These are phyloP conservation scores for Aspidiotus destructor DNA, from an alignment of 2,888 invertebrate species.

Conservation along the genomic window DNA sequence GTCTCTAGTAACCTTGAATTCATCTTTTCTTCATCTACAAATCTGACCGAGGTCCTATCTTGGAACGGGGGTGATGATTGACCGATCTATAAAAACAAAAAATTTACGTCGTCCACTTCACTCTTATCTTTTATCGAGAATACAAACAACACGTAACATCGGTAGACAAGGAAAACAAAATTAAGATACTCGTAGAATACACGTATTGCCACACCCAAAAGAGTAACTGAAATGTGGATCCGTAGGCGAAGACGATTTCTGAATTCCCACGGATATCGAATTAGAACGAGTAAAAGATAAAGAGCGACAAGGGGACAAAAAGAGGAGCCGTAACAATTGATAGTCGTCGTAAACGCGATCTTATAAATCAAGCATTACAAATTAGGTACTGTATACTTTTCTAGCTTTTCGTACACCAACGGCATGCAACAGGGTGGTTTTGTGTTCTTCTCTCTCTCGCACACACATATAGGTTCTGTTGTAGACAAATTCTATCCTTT, in stretches of 20 bases:
- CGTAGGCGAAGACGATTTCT: background rate
- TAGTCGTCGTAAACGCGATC: constrained; percentile 28
- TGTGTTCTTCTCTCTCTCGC: constrained; percentile 9
- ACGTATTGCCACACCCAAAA: constrained; percentile 1
- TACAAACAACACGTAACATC: background rate
- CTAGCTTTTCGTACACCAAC: constrained; percentile 10
- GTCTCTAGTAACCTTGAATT: constrained; percentile 7
- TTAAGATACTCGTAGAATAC: background rate
- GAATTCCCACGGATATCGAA: constrained; percentile 2
- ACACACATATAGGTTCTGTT: background rate
- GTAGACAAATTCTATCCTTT: constrained; percentile 5
- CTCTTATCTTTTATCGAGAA: background rate
- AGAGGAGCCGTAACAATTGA: constrained; percentile 9
- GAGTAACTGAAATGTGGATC: background rate
- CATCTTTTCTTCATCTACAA: constrained; percentile 27
- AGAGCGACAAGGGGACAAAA: background rate
- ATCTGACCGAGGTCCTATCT: constrained; percentile 25
- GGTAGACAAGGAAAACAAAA: background rate
- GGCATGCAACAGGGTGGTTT: constrained; percentile 30
- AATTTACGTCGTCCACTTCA: background rate
- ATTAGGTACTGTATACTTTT: constrained; percentile 26
- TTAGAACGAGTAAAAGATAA: background rate
- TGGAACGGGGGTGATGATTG: constrained; percentile 4
- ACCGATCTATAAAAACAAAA: background rate
- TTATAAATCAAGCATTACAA: constrained; percentile 28